These are phyloP conservation scores for Gambusia holbrooki DNA, from an alignment of 2,113 vertebrate species.

Conservation along the genomic window DNA sequence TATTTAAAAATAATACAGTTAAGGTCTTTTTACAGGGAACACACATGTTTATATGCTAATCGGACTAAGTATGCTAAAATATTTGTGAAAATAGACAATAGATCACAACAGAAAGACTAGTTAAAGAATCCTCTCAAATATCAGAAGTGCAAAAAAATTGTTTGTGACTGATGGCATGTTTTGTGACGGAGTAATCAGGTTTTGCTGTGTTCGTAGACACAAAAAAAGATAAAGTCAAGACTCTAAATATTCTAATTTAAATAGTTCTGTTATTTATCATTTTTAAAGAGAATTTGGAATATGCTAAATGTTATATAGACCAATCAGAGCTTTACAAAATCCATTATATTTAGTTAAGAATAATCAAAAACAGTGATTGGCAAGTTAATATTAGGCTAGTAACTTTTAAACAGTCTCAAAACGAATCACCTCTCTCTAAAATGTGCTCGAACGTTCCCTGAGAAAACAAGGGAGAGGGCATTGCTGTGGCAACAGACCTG, in stretches of 20 bases:
- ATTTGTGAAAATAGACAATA: neutral
- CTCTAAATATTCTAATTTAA: too few species aligned
- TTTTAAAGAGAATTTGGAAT: neutral
- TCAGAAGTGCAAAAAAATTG: neutral
- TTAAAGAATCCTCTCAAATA: neutral
- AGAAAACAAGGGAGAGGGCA: constrained; percentile 25
- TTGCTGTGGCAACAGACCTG: constrained; percentile 36
- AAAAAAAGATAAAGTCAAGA: neutral
- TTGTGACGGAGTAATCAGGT: too few species aligned
- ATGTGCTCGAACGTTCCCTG: neutral
- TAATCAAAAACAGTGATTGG: constrained; percentile 30
- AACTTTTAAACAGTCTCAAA: constrained; percentile 1
- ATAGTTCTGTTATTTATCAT: neutral
- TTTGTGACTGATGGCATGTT: neutral
- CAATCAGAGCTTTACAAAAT: neutral
- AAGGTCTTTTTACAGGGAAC: neutral
- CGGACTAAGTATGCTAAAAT: neutral
- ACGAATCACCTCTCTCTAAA: constrained; percentile 27
- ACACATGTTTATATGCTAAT: neutral
- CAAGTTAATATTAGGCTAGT: constrained; percentile 33
- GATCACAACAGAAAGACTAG: neutral
- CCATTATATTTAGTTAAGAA: constrained; percentile 20
- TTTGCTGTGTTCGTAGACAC: too few species aligned
- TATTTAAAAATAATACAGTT: too few species aligned
- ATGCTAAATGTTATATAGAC: neutral